phyloP scores from a whole-genome alignment of 2,888 invertebrate genomes.

The Sceliomorpha sp. region DNA sequence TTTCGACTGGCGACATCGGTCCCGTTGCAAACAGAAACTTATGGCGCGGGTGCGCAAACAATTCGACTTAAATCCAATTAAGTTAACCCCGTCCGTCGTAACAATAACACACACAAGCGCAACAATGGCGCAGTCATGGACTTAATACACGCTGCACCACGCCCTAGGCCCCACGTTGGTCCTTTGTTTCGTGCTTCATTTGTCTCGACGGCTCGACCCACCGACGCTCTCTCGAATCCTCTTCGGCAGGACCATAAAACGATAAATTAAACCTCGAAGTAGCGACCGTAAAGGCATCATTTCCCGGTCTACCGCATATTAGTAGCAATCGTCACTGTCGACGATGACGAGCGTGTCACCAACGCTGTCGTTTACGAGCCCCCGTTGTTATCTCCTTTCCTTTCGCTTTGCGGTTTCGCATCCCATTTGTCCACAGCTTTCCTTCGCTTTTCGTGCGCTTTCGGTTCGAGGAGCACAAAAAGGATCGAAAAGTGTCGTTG shows the following conservation, averaged over 20 bases:
- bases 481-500: no score
- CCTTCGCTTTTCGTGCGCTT: no score
- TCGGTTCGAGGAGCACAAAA: no score
- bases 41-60: constrained; percentile 65
- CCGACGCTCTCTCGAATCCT: constrained; percentile 27
- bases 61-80: constrained; percentile 78
- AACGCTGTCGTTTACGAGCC: constrained; percentile 52
- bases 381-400: constrained; percentile 6
- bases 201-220: constrained; percentile 67
- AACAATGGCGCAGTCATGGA: constrained; percentile 68
- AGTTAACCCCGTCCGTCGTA: constrained; percentile 70
- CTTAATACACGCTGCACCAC: constrained; percentile 75
- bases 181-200: constrained; percentile 79
- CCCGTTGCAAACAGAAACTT: constrained; percentile 8
- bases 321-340: constrained; percentile 65
- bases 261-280: constrained; percentile 73
- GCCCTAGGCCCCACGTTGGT: constrained; percentile 67
- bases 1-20: no score
- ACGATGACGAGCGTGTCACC: constrained; percentile 37
- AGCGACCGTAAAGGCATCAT: constrained; percentile 74
- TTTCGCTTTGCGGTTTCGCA: no score
- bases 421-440: no score
- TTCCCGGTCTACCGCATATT: constrained; percentile 72
- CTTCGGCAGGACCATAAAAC: constrained; percentile 67
- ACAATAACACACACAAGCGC: constrained; percentile 71